Evolutionary conservation across 2,113 vertebrate species (phyloP).

Genomic region (Piliocolobus tephrosceles): DNA sequence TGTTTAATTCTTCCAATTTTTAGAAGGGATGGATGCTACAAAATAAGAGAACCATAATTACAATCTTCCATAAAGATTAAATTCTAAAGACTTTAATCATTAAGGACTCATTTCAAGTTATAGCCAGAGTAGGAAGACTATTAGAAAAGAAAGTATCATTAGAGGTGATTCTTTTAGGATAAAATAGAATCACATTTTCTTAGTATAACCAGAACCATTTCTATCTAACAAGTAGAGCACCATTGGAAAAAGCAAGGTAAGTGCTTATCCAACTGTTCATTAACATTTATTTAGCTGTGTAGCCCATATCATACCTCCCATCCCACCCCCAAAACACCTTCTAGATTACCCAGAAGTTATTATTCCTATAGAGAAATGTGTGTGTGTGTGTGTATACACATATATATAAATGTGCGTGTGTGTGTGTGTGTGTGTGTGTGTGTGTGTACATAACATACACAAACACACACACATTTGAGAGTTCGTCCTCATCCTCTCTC

Average conservation of each 20-base stretch:
- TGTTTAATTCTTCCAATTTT: slow-evolving; percentile 44
- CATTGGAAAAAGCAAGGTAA: not conserved
- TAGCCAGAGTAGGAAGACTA: slow-evolving; percentile 66
- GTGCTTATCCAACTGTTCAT: not conserved
- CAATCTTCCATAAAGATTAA: slow-evolving; percentile 59
- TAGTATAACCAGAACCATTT: slow-evolving; percentile 62
- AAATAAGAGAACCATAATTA: slow-evolving; percentile 66
- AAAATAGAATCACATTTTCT: slow-evolving; percentile 70
- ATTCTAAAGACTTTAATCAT: slow-evolving; percentile 72
- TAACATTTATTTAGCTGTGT: not conserved
- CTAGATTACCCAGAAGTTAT: not conserved
- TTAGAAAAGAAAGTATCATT: slow-evolving; percentile 69
- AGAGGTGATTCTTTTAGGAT: slow-evolving; percentile 51
- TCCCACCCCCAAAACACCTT: not conserved
- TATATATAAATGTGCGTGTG: no score
- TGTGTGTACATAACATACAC: no score
- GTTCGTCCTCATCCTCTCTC: not conserved
- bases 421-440: rapidly evolving
- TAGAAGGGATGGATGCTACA: slow-evolving; percentile 30
- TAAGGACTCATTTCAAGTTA: slow-evolving; percentile 72
- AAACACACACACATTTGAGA: not conserved
- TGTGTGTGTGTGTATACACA: no score
- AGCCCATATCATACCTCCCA: not conserved
- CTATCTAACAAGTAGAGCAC: slow-evolving; percentile 50
- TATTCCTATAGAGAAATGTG: not conserved